Base-by-base conservation (phyloP, 1,140 invertebrate species). In the Teleogryllus occipitalis region DNA sequence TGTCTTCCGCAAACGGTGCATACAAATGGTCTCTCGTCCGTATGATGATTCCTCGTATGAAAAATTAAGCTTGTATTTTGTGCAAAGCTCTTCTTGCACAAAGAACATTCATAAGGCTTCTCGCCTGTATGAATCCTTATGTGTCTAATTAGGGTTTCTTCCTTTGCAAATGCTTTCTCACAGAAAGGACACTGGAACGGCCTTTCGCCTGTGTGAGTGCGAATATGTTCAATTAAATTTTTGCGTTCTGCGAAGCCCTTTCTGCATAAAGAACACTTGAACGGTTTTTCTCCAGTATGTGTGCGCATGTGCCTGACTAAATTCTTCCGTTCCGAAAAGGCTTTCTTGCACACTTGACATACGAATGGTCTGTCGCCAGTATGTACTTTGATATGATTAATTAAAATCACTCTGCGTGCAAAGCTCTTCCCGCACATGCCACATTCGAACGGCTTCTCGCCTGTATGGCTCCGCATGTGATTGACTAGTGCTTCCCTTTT, bases 361-460 rank as follows among this genome's bases (percentile, higher is more conserved):
- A 8, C n/a, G 27, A 15, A 76, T 7, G 75, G 75, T 76, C 47
- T 76, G 7, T 76, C 75, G 79, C 89, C 89, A 0, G 90, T 91
- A 82, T 90, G 89, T 76, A 87, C 85, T 18, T 82, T 82, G 81
- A 89, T 88, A 85, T 90, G 89, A 83, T 89, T 89, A 87, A 89
- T 90, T 84, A 90, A 86, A 86, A 89, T 88, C 83, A 89, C 90
- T 82, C 90, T 91, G 87, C 91, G 90, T 77, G 90, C 91, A 85
- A 92, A 92, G 82, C 89, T 90, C 86, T 91, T 91, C 86, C 89
- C 89, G 87, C 91, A 92, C 83, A 91, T 86, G 83, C 88, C 89
- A 86, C 91, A 92, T 83, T 90, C 87, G 27, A 76, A 76, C 15
- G 75, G n/a, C 1, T 27, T 47, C n/a, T 76, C 75, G 8, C 75